phyloP scores from a whole-genome alignment of 2,113 vertebrate species.

The human (Homo sapiens) region GRCh38 chr5:104955501-104956000 shows the following conservation, averaged over 20 bases:
- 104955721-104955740: background rate
- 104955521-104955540: background rate
- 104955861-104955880: background rate
- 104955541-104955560: background rate
- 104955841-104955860: background rate
- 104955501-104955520: background rate
- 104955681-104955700: background rate
- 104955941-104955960: background rate
- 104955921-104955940: background rate
- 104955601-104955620: background rate
- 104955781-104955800: background rate
- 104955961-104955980: conserved; percentile 22
- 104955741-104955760: background rate
- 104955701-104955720: background rate
- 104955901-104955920: background rate
- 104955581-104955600: background rate
- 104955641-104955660: background rate
- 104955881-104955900: background rate
- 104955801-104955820: background rate
- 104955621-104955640: background rate
- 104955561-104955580: background rate
- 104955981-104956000: background rate
- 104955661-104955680: background rate
- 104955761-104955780: background rate
- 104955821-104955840: background rate